phyloP scores from a whole-genome alignment of 2,888 invertebrate genomes.

The Serripes groenlandicus region DNA sequence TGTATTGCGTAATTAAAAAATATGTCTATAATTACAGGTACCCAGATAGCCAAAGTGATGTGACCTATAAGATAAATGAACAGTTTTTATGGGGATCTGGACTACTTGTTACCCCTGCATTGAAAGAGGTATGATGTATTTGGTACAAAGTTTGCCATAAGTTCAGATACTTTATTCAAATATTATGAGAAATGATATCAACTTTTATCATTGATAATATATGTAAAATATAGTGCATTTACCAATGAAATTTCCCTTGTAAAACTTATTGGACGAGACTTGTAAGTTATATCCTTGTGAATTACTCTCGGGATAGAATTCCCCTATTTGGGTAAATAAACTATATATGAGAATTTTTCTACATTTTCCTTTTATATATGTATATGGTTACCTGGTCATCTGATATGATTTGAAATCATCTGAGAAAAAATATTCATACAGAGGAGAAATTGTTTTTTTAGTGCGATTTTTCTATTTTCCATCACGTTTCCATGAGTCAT shows the following conservation, averaged over 20 bases:
- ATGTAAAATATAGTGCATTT: no score
- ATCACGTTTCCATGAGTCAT: neutral
- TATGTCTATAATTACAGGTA: slow-evolving; percentile 25
- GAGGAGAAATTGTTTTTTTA: neutral
- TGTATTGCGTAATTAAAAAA: no score
- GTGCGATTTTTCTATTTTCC: neutral
- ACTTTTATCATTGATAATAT: neutral
- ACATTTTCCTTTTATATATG: no score
- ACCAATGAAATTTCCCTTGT: no score
- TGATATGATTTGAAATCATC: neutral
- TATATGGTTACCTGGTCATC: no score
- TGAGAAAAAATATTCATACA: neutral
- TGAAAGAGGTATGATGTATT: slow-evolving; percentile 17
- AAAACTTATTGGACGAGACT: no score
- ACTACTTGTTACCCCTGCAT: slow-evolving; percentile 80
- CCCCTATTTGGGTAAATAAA: no score
- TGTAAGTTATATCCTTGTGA: no score
- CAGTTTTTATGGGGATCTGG: slow-evolving; percentile 84
- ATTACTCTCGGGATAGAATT: no score
- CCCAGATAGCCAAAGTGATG: slow-evolving; percentile 17
- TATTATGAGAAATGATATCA: neutral
- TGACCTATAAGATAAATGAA: slow-evolving; percentile 63
- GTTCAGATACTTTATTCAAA: neutral
- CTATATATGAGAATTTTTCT: no score
- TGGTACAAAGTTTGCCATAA: neutral